A percentile compares a stretch with the other conserved stretches of the same genome.
Conservation (phyloP, 30 jellyfish, hydroid and myxozoan species). For the Hydractinia echinata region DNA sequence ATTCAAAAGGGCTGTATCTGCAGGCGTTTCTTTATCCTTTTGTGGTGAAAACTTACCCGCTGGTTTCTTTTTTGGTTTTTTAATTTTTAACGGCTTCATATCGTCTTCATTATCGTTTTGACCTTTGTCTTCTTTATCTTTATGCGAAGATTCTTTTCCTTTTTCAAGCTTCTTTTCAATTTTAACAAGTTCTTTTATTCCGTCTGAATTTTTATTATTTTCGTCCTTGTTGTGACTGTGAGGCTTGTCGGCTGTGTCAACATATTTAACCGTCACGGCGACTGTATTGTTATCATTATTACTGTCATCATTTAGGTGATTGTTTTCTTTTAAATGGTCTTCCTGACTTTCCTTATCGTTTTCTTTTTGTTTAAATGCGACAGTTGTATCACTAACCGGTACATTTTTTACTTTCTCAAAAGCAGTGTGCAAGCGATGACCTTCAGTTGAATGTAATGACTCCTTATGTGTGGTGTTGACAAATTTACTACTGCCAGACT, state of each 20-base stretch:
- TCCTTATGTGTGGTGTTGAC: no score
- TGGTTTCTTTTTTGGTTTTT: neutral
- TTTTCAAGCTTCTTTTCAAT: neutral
- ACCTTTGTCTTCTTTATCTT: neutral
- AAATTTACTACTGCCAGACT: no score
- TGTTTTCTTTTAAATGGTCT: neutral
- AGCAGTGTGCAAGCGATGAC: no score
- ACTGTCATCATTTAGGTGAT: neutral
- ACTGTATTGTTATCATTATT: no score
- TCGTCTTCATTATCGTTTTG: slow-evolving; percentile 6
- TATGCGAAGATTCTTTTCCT: neutral
- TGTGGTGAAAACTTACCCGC: neutral
- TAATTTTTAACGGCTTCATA: neutral
- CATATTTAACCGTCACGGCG: neutral
- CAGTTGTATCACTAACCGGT: no score
- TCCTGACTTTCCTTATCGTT: neutral
- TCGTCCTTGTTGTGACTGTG: neutral
- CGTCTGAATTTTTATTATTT: neutral
- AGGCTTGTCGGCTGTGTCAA: neutral
- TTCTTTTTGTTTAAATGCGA: no score
- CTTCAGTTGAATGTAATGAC: no score
- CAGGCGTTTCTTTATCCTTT: neutral
- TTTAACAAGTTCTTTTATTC: neutral
- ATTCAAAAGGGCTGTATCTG: neutral
- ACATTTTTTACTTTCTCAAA: no score